These are phyloP conservation scores for Ceratoteleas bidentatus DNA, from an alignment of 1,140 invertebrate species.

Conservation along the genomic window DNA sequence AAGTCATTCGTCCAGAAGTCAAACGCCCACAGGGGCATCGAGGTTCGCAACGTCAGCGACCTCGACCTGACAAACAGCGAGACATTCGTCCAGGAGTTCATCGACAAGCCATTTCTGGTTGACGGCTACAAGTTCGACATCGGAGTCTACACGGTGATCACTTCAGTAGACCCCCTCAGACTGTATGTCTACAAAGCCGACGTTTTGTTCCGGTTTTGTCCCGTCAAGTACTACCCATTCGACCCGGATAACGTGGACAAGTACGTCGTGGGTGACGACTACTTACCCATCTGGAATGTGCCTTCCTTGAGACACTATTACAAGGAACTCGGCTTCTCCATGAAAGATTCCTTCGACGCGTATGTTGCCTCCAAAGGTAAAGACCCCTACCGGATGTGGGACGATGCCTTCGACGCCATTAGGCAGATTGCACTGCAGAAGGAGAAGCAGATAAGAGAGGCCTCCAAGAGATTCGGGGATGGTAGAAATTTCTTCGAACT, in stretches of 20 bases:
- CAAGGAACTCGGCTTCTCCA: conserved; percentile 88
- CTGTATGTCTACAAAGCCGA: conserved; percentile 95
- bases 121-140: conserved; percentile 98
- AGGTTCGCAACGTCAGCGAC: conserved; percentile 86
- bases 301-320: conserved; percentile 91
- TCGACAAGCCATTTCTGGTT: conserved; percentile 90
- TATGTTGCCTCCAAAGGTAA: conserved; percentile 87
- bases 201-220: conserved; percentile 95
- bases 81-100: conserved; percentile 95
- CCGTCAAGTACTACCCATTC: conserved; percentile 96
- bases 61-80: conserved; percentile 88
- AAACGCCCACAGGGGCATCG: conserved; percentile 94
- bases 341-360: conserved; percentile 93
- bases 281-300: conserved; percentile 96
- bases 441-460: conserved; percentile 85
- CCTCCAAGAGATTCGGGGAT: conserved; percentile 78
- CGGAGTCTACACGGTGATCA: conserved; percentile 96
- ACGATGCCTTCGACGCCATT: conserved; percentile 90
- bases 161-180: conserved; percentile 94
- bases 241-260: conserved; percentile 90
- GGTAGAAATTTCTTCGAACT: conserved; percentile 94
- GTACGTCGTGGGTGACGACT: conserved; percentile 97
- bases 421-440: conserved; percentile 88
- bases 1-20: conserved; percentile 95
- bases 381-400: conserved; percentile 90